Conservation (phyloP, 1,140 invertebrate genomes). For the Epicauta chinensis region DNA sequence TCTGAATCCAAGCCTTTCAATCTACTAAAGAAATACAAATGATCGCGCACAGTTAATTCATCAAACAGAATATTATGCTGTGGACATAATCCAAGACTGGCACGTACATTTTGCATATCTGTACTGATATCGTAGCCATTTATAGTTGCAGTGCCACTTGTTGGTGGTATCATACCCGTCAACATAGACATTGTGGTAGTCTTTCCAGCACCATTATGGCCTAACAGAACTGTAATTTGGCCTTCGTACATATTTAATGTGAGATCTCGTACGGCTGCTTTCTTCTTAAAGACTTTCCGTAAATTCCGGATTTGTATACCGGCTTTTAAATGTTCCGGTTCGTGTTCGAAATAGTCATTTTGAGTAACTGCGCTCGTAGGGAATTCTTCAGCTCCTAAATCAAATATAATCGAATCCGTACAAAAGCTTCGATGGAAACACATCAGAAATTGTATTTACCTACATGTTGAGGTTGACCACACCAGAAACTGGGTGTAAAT, state of each 20-base stretch:
- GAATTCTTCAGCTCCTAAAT: conserved; percentile 18
- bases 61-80: conserved; percentile 94
- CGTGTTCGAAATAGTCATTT: conserved; percentile 27
- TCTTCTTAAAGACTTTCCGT: conserved; percentile 52
- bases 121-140: conserved; percentile 61
- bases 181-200: conserved; percentile 78
- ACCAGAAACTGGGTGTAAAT: conserved; percentile 46
- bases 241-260: conserved; percentile 62
- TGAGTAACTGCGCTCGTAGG: neutral
- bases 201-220: conserved; percentile 66
- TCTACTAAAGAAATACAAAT: conserved; percentile 79
- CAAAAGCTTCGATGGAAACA: neutral
- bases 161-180: conserved; percentile 62
- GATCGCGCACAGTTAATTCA: conserved; percentile 82
- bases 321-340: conserved; percentile 38
- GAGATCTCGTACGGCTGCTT: conserved; percentile 49
- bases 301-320: conserved; percentile 60
- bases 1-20: conserved; percentile 63
- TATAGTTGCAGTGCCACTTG: conserved; percentile 61
- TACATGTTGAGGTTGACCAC: conserved; percentile 11
- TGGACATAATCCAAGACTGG: conserved; percentile 80
- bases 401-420: neutral
- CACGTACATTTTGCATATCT: conserved; percentile 53
- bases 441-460: conserved; percentile 1
- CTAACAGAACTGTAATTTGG: conserved; percentile 67